Evolutionary conservation across 2,888 invertebrate species (phyloP).

Genomic region (Poecilobothrus nobilitatus): DNA sequence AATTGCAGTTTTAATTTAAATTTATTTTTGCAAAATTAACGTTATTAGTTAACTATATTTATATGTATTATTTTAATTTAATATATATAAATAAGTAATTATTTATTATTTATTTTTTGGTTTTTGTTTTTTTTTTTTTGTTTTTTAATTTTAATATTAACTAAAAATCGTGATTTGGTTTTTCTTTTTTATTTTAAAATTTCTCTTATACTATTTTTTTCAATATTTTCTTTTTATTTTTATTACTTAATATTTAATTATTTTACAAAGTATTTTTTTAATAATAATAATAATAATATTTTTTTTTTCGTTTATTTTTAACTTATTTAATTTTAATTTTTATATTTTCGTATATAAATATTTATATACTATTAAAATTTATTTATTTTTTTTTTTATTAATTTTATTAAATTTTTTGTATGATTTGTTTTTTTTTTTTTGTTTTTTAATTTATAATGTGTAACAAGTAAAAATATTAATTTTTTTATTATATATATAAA

Average conservation of each 20-base stretch:
- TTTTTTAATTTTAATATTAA: not conserved
- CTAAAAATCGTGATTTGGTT: too few relatives aligned
- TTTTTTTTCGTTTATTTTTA: not conserved
- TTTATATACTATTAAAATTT: not conserved
- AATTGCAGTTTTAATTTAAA: not conserved
- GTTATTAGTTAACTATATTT: slow-evolving; percentile 3
- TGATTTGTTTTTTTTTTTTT: not conserved
- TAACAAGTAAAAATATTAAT: slow-evolving; percentile 1
- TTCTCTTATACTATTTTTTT: too few relatives aligned
- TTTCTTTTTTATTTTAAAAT: too few relatives aligned
- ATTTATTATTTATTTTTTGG: too few relatives aligned
- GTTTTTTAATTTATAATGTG: not conserved
- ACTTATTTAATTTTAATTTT: slow-evolving; percentile 13
- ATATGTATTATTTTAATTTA: not conserved
- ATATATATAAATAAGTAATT: not conserved
- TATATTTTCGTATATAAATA: slow-evolving; percentile 9
- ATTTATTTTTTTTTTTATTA: not conserved
- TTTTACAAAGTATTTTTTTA: too few relatives aligned
- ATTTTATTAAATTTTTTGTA: slow-evolving; percentile 2
- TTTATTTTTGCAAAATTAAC: not conserved
- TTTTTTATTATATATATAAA: not conserved
- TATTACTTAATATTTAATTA: too few relatives aligned
- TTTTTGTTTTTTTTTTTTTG: too few relatives aligned
- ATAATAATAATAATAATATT: not conserved
- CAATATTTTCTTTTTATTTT: too few relatives aligned